Base-by-base conservation (phyloP, 2,797 vertebrate species). In the Pipistrellus nathusii region DNA sequence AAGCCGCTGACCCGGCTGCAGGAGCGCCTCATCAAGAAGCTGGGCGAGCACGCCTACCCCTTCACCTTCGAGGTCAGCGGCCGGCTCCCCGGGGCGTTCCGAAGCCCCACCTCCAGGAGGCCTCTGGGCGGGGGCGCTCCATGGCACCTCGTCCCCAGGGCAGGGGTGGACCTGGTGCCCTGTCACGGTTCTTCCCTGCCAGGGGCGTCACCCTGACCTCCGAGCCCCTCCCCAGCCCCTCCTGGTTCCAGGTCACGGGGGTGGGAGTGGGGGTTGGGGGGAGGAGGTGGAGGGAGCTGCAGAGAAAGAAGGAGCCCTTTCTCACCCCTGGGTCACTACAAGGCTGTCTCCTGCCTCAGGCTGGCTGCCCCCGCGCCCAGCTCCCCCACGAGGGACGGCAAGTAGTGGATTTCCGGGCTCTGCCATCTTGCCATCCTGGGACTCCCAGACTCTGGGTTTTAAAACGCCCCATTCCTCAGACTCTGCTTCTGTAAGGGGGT, bases 11-110 rank as follows among this genome's bases (percentile, higher is more conserved):
- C 99, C 0, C 98, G 99, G 80, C 98, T 99, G 77, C 99, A 99
- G 98, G 99, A 99, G 69, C 98, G 99, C 4, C 98, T 99, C 80
- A 99, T 99, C 75, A 99, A 99, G 97, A 99, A 99, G 96, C 98
- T 99, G 93, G 99, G 99, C 41, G 99, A 99, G 85, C 99, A 99
- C 0, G 99, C 99, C 53, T 98, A 99, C 95, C 99, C 99, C 0
- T 99, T 99, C 98, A 99, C 99, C 94, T 99, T 99, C 0, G 98
- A 99, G 99, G 99, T 99, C 92, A 93, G 95, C 75, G 27, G 25
- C 4, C 0, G 4, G 76, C n/a, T 7, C 55, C 10, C n/a, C 9
- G 0, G 53, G 88, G 66, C 46, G 4, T 64, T 72, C 55, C 18
- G 84, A 71, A 81, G 25, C 3, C 0, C 30, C 32, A 2, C 41